Conservation (phyloP, 64 coral and sea anemone genomes). For the Montipora cactus region DNA sequence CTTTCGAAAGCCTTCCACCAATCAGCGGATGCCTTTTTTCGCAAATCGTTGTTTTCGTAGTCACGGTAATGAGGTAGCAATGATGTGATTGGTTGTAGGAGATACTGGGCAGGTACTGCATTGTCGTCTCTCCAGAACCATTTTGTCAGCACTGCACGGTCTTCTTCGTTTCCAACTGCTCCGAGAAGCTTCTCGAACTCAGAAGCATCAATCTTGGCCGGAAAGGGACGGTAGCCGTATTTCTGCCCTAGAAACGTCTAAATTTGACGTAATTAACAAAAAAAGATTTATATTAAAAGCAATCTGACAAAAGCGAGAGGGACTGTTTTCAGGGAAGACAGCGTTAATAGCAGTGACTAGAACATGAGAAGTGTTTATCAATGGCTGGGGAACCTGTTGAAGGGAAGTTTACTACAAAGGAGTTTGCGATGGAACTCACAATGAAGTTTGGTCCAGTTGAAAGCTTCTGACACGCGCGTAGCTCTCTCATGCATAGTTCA, state of each 20-base stretch:
- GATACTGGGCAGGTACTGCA: slow-evolving; percentile 76
- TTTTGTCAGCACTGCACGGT: slow-evolving; percentile 53
- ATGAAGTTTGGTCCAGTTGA: slow-evolving; percentile 99
- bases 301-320: too few species aligned
- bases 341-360: not conserved
- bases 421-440: slow-evolving; percentile 45
- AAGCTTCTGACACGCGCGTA: slow-evolving; percentile 92
- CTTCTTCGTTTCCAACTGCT: slow-evolving; percentile 60
- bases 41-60: slow-evolving; percentile 72
- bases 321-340: not conserved
- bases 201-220: slow-evolving; percentile 66
- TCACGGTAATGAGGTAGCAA: slow-evolving; percentile 84
- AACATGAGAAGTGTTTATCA: not conserved
- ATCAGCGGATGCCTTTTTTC: slow-evolving; percentile 70
- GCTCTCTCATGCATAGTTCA: slow-evolving; percentile 95
- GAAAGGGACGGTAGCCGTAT: slow-evolving; percentile 94
- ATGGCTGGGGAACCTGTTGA: not conserved
- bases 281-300: not conserved
- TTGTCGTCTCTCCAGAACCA: slow-evolving; percentile 93
- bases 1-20: slow-evolving; percentile 90
- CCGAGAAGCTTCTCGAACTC: slow-evolving; percentile 85
- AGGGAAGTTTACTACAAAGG: not conserved
- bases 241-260: slow-evolving; percentile 98
- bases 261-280: not conserved
- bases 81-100: slow-evolving; percentile 92